These are phyloP conservation scores for Mellivora capensis DNA, from an alignment of 2,113 vertebrate species.

Conservation along the genomic window DNA sequence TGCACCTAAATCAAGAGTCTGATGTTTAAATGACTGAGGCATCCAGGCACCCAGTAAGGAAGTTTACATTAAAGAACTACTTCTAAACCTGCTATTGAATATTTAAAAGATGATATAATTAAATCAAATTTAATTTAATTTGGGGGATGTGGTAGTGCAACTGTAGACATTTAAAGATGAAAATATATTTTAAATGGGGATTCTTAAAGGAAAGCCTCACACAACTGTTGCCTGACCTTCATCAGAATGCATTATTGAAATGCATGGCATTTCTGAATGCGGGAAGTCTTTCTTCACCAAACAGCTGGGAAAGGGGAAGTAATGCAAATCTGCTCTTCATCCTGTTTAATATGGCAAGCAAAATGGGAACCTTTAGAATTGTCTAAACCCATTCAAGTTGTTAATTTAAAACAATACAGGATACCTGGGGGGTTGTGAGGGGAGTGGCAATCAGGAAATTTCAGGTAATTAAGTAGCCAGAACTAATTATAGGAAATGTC, in stretches of 20 bases:
- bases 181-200: not conserved
- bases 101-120: not conserved
- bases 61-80: not conserved
- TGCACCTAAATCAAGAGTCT: not conserved
- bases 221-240: not conserved
- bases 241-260: not conserved
- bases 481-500: not conserved
- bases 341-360: not conserved
- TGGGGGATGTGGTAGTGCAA: not conserved
- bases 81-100: not conserved
- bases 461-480: not conserved
- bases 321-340: not conserved
- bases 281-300: not conserved
- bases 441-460: not conserved
- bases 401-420: conserved; percentile 12
- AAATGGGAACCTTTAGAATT: not conserved
- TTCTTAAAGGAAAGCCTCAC: not conserved
- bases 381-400: not conserved
- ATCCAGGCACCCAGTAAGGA: not conserved
- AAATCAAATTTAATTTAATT: not conserved
- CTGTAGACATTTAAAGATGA: not conserved
- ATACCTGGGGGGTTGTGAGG: not conserved
- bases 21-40: not conserved
- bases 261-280: not conserved
- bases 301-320: not conserved